Evolutionary conservation across 2,888 invertebrate species (phyloP).

Genomic region (Taphrorychus bicolor): DNA sequence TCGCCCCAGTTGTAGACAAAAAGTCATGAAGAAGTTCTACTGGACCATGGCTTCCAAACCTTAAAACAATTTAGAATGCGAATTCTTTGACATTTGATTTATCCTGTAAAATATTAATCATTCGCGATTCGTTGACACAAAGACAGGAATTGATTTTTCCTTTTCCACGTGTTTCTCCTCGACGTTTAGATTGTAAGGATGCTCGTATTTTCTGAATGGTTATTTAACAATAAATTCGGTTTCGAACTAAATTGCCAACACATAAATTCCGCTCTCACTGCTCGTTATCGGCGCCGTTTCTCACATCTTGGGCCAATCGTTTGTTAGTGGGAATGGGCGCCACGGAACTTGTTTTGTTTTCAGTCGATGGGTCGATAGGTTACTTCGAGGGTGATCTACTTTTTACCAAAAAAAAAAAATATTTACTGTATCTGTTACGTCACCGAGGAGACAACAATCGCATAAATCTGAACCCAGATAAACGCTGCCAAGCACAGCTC

Average conservation of each 20-base stretch:
- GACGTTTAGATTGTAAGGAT: neutral
- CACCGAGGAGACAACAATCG: too few species aligned
- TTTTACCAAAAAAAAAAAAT: neutral
- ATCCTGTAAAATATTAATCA: too few species aligned
- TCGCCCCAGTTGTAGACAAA: too few species aligned
- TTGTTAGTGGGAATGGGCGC: neutral
- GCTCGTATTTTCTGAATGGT: conserved; percentile 18
- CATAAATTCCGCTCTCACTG: conserved; percentile 16
- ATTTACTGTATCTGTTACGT: too few species aligned
- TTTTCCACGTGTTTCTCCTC: neutral
- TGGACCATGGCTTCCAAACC: too few species aligned
- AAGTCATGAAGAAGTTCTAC: too few species aligned
- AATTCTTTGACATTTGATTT: too few species aligned
- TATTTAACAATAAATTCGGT: conserved; percentile 28
- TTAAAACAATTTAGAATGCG: too few species aligned
- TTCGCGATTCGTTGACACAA: neutral
- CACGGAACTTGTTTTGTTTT: neutral
- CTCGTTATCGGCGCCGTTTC: conserved; percentile 19
- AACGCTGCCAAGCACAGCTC: neutral
- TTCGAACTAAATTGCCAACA: conserved; percentile 14
- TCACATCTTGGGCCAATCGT: conserved; percentile 9
- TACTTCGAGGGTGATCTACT: too few species aligned
- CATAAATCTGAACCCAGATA: neutral
- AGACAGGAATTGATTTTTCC: neutral
- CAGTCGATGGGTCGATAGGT: neutral